Base-by-base conservation (phyloP, 2,888 invertebrate genomes). In the Eubasilissa splendida region DNA sequence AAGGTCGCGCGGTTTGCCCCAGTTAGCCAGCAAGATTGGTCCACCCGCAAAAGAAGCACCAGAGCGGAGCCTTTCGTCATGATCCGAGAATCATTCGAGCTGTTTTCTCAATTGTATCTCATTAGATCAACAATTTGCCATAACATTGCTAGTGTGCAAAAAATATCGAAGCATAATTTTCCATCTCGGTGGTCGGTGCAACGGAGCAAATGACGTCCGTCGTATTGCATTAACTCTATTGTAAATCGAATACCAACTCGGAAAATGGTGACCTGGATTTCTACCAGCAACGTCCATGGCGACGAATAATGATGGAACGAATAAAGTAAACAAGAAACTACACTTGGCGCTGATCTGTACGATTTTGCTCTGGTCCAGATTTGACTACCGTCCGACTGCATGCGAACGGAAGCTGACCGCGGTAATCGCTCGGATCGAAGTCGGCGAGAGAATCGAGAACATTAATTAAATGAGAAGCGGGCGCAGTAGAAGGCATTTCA, bases 231-330 rank as follows among this genome's bases (percentile, higher is more conserved):
- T 68, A 50, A 42, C 52, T 68, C 22, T 56, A 9, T 71, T 54
- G 50, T 42, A 54, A 71, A 71, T 71, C 71, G 31, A 71, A 54
- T 31, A 53, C 33, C 22, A n/a, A 56, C 33, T 53, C 53, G 50
- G n/a, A 68, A 68, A 68, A 50, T 12, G 52, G 53, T 54, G 71
- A 71, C 71, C 71, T 56, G 33, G 31, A 71, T 71, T 54, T 71
- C 56, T 71, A 56, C 12, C n/a, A 1, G 71, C 56, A 11, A 56
- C 10, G 54, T 5, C 33, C 7, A n/a, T 12, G 42, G 54, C 56
- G 11, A 54, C 33, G 71, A 56, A 56, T 54, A 31, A 71, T 31
- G 71, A 71, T 56, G n/a, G 33, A 54, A 22, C 31, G 7, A 9
- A 54, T 56, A 14, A n/a, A 54, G 22, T 11, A 12, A 9, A 54